phyloP scores from a whole-genome alignment of 2,113 vertebrate species.

The Equus quagga region DNA sequence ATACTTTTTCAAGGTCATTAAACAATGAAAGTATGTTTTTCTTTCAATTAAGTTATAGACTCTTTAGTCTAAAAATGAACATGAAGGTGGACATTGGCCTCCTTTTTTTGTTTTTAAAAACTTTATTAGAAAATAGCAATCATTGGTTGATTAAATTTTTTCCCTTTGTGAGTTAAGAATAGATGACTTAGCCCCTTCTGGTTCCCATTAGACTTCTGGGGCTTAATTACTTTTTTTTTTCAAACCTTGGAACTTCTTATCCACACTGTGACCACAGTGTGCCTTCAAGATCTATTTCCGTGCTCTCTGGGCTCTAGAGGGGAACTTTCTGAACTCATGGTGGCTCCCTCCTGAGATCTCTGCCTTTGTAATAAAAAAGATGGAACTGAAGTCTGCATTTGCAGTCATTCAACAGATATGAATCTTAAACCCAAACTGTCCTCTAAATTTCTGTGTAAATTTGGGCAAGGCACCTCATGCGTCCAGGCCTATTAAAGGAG shows the following conservation, averaged over 20 bases:
- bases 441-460: not conserved
- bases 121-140: not conserved
- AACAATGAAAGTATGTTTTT: not conserved
- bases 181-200: not conserved
- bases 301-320: not conserved
- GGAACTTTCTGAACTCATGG: not conserved
- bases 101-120: not conserved
- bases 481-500: not conserved
- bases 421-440: not conserved
- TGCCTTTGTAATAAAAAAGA: not conserved
- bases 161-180: not conserved
- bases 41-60: not conserved
- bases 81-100: not conserved
- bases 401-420: not conserved
- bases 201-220: not conserved
- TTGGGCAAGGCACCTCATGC: not conserved
- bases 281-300: not conserved
- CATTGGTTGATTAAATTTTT: not conserved
- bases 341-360: not conserved
- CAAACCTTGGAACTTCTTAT: not conserved
- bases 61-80: conserved; percentile 31
- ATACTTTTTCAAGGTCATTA: conserved; percentile 30
- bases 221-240: not conserved
- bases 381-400: not conserved
- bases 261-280: not conserved